Base-by-base conservation (phyloP, 2,797 vertebrate genomes). In the Onychomys arenicola region DNA sequence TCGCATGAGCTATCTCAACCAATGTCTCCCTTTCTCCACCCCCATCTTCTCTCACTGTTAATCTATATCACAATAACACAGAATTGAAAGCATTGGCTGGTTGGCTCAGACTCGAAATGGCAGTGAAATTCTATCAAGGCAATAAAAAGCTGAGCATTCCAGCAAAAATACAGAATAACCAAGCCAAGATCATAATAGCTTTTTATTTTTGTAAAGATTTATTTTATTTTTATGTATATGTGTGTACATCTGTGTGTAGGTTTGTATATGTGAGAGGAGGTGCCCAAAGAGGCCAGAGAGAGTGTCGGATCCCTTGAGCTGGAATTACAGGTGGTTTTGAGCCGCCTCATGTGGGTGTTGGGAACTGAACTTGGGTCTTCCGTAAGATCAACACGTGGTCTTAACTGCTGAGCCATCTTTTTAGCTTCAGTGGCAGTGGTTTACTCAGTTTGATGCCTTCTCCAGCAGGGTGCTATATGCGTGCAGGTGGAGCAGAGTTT, bases 391-490 rank as follows among this genome's bases (percentile, higher is more conserved):
- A 25, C 27, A 19, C 32, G 52, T 23, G 11, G n/a, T 81, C 78
- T 57, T 81, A 37, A 27, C 46, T n/a, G 40, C 21, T 52, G 21
- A 71, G 40, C 21, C 65, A 69, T 55, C 32, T 37, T 49, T 52
- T 17, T 13, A 46, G 82, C 29, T 46, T 65, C 40, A 13, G 43
- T 80, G 91, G 46, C 17, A 87, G 17, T 55, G 32, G 25, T 52
- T 52, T 52, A 11, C 49, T 52, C 49, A 14, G 49, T 52, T 52
- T 13, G 49, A 52, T 52, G 49, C 12, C 49, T 63, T 55, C 57
- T 25, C 0, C 37, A 65, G 8, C 13, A 23, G 52, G 2, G 49
- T 8, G 0, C 21, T 40, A 13, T 46, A 27, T 29, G 10, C 6
- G 1, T 1, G 3, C 2, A n/a, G 67, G 52, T 16, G 10, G n/a